Percentiles rank a stretch among this genome's conserved stretches.
Conservation (phyloP, 92 coral and sea anemone genomes). For the Bergia puertoricense region DNA sequence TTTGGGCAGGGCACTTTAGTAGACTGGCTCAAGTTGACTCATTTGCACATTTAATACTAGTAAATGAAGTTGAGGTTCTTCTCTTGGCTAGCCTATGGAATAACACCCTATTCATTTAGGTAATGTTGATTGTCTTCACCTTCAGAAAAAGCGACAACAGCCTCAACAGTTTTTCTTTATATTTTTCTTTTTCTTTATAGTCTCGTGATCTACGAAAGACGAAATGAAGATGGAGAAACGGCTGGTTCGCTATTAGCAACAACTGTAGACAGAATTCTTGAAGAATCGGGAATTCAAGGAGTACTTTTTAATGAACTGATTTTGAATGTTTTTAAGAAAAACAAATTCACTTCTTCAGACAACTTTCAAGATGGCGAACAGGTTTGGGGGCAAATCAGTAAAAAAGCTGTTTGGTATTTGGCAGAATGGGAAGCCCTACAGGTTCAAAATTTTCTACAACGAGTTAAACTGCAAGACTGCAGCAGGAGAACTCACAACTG, state of each 20-base stretch:
- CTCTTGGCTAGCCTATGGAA: no score
- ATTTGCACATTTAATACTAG: no score
- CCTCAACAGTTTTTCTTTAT: no score
- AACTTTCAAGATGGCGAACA: constrained; percentile 42
- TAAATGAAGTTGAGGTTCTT: no score
- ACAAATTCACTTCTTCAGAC: constrained; percentile 14
- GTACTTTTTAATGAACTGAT: constrained; percentile 43
- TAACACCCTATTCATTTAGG: no score
- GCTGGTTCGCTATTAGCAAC: constrained; percentile 30
- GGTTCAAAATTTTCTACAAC: constrained; percentile 31
- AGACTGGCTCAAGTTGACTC: no score
- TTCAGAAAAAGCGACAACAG: no score
- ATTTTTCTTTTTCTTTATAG: no score
- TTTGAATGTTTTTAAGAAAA: constrained; percentile 30
- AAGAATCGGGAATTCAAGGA: constrained; percentile 47
- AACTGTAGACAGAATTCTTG: constrained; percentile 48
- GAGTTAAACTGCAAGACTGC: constrained; percentile 22
- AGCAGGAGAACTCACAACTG: constrained; percentile 27
- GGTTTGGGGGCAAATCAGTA: constrained; percentile 43
- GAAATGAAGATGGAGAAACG: background rate
- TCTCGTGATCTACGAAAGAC: no score
- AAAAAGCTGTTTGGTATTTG: constrained; percentile 43
- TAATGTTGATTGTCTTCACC: no score
- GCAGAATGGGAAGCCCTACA: constrained; percentile 48
- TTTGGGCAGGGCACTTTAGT: no score